Percentiles rank a stretch among this genome's conserved stretches.
Evolutionary conservation across 2,888 invertebrate genomes (phyloP).

Genomic region (Margaritifera margaritifera): DNA sequence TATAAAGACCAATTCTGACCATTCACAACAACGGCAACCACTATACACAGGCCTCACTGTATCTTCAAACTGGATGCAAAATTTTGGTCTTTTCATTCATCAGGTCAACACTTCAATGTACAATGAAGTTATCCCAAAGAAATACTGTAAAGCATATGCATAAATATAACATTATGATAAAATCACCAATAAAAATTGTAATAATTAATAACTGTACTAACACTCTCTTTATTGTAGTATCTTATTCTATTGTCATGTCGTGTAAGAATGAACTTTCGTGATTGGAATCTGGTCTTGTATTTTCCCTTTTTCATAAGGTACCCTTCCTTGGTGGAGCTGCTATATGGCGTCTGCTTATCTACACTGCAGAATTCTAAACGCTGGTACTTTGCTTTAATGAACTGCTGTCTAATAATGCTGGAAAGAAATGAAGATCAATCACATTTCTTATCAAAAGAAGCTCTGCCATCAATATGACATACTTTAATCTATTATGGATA

Average conservation of each 20-base stretch:
- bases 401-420: conserved; percentile 90
- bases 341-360: conserved; percentile 83
- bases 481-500: no score
- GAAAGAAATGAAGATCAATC: conserved; percentile 46
- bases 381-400: conserved; percentile 92
- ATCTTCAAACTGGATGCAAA: no score
- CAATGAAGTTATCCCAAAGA: no score
- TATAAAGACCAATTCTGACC: no score
- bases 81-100: no score
- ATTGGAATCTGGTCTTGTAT: conserved; percentile 88
- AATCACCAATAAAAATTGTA: not conserved
- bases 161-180: no score
- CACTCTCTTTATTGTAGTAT: conserved; percentile 76
- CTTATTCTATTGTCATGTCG: conserved; percentile 87
- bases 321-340: conserved; percentile 82
- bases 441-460: no score
- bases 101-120: no score
- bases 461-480: no score
- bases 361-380: conserved; percentile 89
- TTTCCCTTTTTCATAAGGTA: conserved; percentile 91
- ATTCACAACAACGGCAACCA: no score
- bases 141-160: no score
- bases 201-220: conserved; percentile 44
- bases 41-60: no score
- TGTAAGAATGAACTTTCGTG: conserved; percentile 86